These are phyloP conservation scores for Cerastoderma edule DNA, from an alignment of 2,888 invertebrate genomes.

Conservation along the genomic window DNA sequence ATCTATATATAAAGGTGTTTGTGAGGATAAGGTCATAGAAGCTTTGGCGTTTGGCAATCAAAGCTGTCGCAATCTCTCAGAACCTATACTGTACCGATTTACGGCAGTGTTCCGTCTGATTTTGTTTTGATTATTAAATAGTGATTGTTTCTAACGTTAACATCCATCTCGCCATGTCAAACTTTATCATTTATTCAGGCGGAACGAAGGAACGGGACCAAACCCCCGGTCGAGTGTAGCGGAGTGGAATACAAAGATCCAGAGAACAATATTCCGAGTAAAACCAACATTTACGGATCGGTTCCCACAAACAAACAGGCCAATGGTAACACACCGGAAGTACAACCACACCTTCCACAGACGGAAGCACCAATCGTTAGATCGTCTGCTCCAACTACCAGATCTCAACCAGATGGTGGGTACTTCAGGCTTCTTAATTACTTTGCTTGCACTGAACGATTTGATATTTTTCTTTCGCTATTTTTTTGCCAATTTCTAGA, in stretches of 20 bases:
- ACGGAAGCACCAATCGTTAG: conserved; percentile 44
- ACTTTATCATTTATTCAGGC: too few species aligned
- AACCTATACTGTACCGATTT: too few species aligned
- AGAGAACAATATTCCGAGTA: conserved; percentile 28
- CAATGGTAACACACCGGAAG: conserved; percentile 31
- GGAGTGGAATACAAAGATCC: conserved; percentile 53
- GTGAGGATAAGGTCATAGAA: too few species aligned
- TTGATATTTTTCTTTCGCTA: neutral
- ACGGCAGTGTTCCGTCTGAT: too few species aligned
- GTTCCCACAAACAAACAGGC: conserved; percentile 37
- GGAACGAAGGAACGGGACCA: conserved; percentile 55
- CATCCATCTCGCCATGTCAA: too few species aligned
- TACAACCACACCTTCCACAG: conserved; percentile 19
- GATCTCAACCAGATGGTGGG: conserved; percentile 22
- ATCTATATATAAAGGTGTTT: too few species aligned
- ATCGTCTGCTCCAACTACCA: conserved; percentile 27
- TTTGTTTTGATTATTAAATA: too few species aligned
- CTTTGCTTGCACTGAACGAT: too few species aligned
- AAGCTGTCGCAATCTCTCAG: too few species aligned
- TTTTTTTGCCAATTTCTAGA: neutral
- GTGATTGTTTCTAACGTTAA: too few species aligned
- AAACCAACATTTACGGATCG: conserved; percentile 50
- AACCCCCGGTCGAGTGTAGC: conserved; percentile 38
- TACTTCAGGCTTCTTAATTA: too few species aligned
- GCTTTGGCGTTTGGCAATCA: too few species aligned